Conservation (phyloP, 1,140 invertebrate species). For the Lepidurus arcticus region DNA sequence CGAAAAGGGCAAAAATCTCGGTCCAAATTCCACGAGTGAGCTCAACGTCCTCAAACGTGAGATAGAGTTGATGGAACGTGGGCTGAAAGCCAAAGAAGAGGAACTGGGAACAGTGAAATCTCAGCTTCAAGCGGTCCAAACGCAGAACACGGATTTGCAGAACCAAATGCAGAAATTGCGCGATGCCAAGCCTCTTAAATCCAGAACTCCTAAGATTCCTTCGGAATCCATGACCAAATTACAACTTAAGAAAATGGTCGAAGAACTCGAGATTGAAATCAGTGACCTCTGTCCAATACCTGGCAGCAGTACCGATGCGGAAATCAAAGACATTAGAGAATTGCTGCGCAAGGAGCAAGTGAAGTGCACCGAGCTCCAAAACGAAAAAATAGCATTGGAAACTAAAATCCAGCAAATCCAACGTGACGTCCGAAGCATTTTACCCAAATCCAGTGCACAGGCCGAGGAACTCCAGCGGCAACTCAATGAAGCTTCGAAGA, state of each 20-base stretch:
- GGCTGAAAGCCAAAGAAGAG: conserved; percentile 48
- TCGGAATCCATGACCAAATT: conserved; percentile 62
- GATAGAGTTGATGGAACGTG: conserved; percentile 45
- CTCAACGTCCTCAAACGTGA: conserved; percentile 39
- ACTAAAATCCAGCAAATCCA: conserved; percentile 47
- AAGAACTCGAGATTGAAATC: conserved; percentile 71
- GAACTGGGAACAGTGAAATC: conserved; percentile 52
- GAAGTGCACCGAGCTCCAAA: conserved; percentile 2
- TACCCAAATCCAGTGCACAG: conserved; percentile 30
- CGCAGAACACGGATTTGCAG: conserved; percentile 44
- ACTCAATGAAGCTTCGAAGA: conserved; percentile 27
- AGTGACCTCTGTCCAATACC: conserved; percentile 49
- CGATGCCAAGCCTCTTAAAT: conserved; percentile 51
- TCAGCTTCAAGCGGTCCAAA: conserved; percentile 47
- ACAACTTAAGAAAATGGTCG: conserved; percentile 62
- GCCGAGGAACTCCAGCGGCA: conserved; percentile 40
- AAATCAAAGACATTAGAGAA: conserved; percentile 39
- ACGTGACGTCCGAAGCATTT: conserved; percentile 41
- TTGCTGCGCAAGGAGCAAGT: conserved; percentile 46
- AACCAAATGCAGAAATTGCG: conserved; percentile 40
- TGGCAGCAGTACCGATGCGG: conserved; percentile 31
- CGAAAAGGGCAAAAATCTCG: conserved; percentile 23
- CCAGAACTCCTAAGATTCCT: conserved; percentile 59
- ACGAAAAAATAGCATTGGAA: conserved; percentile 41
- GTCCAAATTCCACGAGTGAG: conserved; percentile 24